Percentiles rank a stretch among this genome's conserved stretches.
Evolutionary conservation across 2,113 vertebrate genomes (phyloP).

Genomic region (Motacilla alba): DNA sequence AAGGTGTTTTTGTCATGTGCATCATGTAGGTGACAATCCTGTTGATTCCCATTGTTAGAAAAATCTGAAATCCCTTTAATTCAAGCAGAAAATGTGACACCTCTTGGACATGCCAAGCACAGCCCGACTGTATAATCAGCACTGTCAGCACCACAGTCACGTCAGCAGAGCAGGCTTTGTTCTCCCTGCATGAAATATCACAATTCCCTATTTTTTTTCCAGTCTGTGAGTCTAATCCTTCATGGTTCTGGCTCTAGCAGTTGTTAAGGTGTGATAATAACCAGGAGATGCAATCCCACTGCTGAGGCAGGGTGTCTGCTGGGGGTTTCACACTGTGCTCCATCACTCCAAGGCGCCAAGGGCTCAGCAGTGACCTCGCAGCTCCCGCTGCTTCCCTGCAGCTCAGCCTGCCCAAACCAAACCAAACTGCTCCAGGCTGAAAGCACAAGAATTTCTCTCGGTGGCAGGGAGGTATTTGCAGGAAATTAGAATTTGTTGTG

Average conservation of each 20-base stretch:
- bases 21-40: neutral
- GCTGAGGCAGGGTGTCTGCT: neutral
- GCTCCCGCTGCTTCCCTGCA: neutral
- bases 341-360: neutral
- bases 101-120: neutral
- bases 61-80: neutral
- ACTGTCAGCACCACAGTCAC: neutral
- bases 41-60: neutral
- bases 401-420: neutral
- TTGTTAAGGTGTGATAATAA: neutral
- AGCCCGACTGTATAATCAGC: neutral
- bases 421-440: neutral
- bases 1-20: neutral
- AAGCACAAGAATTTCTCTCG: neutral
- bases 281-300: neutral
- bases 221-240: neutral
- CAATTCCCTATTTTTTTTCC: neutral
- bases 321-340: neutral
- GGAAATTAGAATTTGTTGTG: neutral
- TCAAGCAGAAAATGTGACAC: neutral
- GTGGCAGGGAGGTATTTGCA: neutral
- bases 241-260: neutral
- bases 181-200: neutral
- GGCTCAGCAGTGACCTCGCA: neutral
- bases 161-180: neutral